Evolutionary conservation across 2,113 vertebrate genomes (phyloP).

Genomic region (cattle (Bos taurus)): ARS-UCD2.0 NC_037339.1:60995501-60996000

Average conservation of each 20-base stretch:
- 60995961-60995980: background rate
- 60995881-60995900: background rate
- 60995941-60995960: background rate
- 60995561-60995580: background rate
- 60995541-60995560: background rate
- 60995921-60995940: background rate
- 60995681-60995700: background rate
- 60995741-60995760: background rate
- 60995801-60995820: background rate
- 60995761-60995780: background rate
- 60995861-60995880: background rate
- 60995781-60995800: background rate
- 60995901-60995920: background rate
- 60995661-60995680: background rate
- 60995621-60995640: background rate
- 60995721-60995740: background rate
- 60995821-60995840: background rate
- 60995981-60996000: background rate
- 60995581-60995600: background rate
- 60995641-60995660: background rate
- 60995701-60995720: background rate
- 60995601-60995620: background rate
- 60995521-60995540: background rate
- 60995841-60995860: background rate
- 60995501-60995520: background rate